A percentile compares a stretch with the other conserved stretches of the same genome.
phyloP scores from a whole-genome alignment of 2,888 invertebrate species.

The Seira ritae region DNA sequence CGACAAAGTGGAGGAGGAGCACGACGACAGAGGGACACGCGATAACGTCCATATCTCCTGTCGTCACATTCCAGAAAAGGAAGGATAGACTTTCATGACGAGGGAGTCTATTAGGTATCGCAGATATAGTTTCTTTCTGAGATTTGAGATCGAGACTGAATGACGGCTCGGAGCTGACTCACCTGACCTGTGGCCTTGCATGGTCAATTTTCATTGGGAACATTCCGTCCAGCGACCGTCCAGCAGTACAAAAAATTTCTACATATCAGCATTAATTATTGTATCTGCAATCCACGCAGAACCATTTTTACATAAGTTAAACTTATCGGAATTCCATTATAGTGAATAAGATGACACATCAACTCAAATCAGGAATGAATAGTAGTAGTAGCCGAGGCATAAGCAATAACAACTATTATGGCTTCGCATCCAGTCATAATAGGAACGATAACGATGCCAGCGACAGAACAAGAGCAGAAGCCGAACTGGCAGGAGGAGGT shows the following conservation, averaged over 20 bases:
- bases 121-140: neutral
- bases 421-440: constrained; percentile 23
- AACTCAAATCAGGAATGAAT: neutral
- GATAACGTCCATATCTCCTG: neutral
- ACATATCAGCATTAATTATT: too few relatives aligned
- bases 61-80: neutral
- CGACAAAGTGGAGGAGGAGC: neutral
- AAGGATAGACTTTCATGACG: neutral
- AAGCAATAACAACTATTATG: constrained; percentile 39
- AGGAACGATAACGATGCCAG: neutral
- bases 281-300: too few relatives aligned
- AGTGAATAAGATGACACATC: constrained; percentile 18
- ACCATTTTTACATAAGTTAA: constrained; percentile 14
- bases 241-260: neutral
- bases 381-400: neutral
- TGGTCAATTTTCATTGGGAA: neutral
- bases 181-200: neutral
- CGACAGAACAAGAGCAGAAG: constrained; percentile 4
- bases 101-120: neutral
- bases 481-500: constrained; percentile 34
- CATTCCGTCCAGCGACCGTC: neutral
- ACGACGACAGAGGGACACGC: neutral
- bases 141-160: constrained; percentile 4
- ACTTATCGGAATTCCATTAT: constrained; percentile 10
- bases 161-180: neutral